These are phyloP conservation scores for Streptopelia turtur DNA, from an alignment of 2,797 vertebrate species.

Conservation along the genomic window DNA sequence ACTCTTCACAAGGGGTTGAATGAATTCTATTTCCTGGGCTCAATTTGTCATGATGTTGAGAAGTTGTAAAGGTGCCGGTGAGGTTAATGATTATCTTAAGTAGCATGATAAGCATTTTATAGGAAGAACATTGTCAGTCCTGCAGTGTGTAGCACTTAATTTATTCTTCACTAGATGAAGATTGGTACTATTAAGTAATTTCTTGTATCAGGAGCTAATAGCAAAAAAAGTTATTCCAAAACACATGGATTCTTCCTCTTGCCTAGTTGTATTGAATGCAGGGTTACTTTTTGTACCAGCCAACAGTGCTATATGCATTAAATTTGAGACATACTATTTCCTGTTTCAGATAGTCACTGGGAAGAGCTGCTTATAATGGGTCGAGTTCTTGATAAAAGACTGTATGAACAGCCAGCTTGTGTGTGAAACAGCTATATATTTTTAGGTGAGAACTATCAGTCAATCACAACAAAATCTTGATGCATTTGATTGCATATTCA, in stretches of 20 bases:
- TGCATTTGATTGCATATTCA: neutral
- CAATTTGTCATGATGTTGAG: neutral
- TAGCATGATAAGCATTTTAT: neutral
- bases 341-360: neutral
- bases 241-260: neutral
- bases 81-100: neutral
- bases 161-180: neutral
- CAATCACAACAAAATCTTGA: neutral
- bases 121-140: neutral
- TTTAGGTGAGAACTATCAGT: neutral
- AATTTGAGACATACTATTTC: neutral
- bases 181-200: neutral
- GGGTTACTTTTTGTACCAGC: neutral
- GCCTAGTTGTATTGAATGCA: neutral
- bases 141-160: neutral
- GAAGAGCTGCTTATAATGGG: neutral
- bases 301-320: neutral
- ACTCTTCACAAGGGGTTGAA: neutral
- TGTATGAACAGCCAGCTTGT: neutral
- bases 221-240: neutral
- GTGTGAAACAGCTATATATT: neutral
- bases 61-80: neutral
- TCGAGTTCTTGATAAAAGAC: neutral
- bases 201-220: neutral
- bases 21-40: neutral